phyloP scores from a whole-genome alignment of 2,113 vertebrate genomes.

The Laticauda laticaudata region DNA sequence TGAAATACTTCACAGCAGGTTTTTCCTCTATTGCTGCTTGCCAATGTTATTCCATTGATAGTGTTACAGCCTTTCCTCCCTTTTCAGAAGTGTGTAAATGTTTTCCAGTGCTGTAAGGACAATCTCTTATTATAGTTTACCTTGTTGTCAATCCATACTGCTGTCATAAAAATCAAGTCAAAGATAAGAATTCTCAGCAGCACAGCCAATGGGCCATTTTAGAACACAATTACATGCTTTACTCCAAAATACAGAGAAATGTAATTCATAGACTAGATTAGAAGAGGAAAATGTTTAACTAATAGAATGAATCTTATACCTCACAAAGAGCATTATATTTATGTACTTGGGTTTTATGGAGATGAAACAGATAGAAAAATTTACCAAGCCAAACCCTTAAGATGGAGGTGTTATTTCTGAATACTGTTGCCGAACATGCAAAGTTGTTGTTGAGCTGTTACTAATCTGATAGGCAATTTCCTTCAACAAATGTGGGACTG shows the following conservation, averaged over 20 bases:
- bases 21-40: constrained; percentile 67
- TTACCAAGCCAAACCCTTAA: not conserved
- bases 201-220: constrained; percentile 18
- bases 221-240: not conserved
- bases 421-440: not conserved
- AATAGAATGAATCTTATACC: not conserved
- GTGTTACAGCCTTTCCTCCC: not conserved
- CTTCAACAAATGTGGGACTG: not conserved
- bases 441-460: not conserved
- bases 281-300: not conserved
- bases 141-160: constrained; percentile 13
- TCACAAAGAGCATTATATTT: not conserved
- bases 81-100: constrained; percentile 32
- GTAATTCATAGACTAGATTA: not conserved
- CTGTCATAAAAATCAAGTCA: constrained; percentile 33
- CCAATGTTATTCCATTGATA: not conserved
- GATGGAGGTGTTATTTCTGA: not conserved
- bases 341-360: not conserved
- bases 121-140: constrained; percentile 28
- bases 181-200: not conserved
- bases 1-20: constrained; percentile 71
- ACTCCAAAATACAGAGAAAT: not conserved
- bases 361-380: not conserved
- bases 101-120: constrained; percentile 13
- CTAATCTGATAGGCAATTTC: not conserved